phyloP scores from a whole-genome alignment of 2,797 vertebrate species.

The Propithecus deckenii region DNA sequence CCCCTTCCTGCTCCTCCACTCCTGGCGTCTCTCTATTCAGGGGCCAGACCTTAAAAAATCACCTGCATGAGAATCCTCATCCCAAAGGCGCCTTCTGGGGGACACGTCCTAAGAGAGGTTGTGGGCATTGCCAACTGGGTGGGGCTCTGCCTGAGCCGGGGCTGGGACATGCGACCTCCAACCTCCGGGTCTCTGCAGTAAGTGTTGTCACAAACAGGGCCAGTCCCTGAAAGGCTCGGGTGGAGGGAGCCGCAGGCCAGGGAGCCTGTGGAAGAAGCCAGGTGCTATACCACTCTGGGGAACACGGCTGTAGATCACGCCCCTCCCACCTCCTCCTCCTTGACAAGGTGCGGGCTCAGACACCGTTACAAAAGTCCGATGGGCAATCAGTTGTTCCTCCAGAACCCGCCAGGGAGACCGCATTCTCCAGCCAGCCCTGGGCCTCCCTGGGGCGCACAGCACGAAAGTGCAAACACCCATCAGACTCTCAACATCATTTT shows the following conservation, averaged over 20 bases:
- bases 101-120: background rate
- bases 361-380: background rate
- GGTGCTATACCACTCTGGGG: too few species aligned
- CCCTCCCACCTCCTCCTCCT: rapidly evolving
- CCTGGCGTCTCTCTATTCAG: background rate
- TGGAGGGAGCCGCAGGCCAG: background rate
- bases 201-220: background rate
- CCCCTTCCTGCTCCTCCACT: background rate
- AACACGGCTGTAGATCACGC: rapidly evolving
- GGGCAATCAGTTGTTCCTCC: background rate
- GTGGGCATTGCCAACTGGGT: background rate
- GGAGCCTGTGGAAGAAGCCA: background rate
- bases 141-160: background rate
- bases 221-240: background rate
- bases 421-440: background rate
- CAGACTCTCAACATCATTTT: background rate
- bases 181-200: too few species aligned
- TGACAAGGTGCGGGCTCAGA: rapidly evolving
- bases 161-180: background rate
- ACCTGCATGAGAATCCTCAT: background rate
- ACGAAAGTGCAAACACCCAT: background rate
- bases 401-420: background rate
- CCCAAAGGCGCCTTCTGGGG: background rate
- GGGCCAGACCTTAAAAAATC: background rate
- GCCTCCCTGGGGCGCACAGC: too few species aligned